phyloP scores from a whole-genome alignment of 2,888 invertebrate species.

The Nebria salina region DNA sequence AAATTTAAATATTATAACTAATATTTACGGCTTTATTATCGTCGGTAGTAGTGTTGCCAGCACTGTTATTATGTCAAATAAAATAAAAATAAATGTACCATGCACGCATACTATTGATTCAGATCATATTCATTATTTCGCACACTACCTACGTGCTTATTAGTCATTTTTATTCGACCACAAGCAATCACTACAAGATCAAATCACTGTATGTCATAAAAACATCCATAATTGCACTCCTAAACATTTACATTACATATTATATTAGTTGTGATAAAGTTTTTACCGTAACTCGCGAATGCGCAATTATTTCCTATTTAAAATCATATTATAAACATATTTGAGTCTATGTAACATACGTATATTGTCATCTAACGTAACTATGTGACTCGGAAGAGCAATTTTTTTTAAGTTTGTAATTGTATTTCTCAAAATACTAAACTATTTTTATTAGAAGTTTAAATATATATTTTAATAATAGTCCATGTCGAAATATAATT shows the following conservation, averaged over 20 bases:
- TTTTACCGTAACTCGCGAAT: not conserved
- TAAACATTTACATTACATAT: too few species aligned
- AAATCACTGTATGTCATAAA: too few species aligned
- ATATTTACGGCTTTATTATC: not conserved
- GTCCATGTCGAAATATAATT: too few species aligned
- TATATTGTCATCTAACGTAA: not conserved
- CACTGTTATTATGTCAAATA: not conserved
- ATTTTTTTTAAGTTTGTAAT: too few species aligned
- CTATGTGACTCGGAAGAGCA: too few species aligned
- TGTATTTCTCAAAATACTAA: too few species aligned
- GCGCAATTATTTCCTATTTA: not conserved
- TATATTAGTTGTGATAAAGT: not conserved
- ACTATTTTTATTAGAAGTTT: too few species aligned
- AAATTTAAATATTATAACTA: not conserved
- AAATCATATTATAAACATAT: not conserved
- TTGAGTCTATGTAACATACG: not conserved
- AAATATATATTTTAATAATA: too few species aligned
- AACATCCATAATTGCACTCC: too few species aligned
- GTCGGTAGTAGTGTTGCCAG: not conserved
- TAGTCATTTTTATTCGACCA: not conserved
- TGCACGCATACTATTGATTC: not conserved
- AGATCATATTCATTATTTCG: not conserved
- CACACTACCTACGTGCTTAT: not conserved
- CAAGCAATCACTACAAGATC: not conserved
- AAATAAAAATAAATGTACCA: not conserved